These are phyloP conservation scores for Acrocephalus scirpaceus DNA, from an alignment of 2,797 vertebrate species.

Conservation along the genomic window DNA sequence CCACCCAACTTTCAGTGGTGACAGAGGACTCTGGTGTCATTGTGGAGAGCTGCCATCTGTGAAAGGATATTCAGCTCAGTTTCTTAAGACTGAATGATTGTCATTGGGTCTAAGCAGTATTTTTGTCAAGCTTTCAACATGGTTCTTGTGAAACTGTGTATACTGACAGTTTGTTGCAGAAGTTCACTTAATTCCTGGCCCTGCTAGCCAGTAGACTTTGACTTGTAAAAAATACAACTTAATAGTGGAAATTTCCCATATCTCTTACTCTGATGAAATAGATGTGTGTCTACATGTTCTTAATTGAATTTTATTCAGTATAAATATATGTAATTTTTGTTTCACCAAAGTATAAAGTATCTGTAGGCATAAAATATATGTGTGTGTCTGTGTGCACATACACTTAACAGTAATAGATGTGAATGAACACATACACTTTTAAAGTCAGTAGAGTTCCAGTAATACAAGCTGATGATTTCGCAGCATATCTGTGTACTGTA, in stretches of 20 bases:
- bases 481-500: neutral
- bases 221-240: neutral
- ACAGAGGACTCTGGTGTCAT: slow-evolving; percentile 15
- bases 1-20: neutral
- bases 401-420: neutral
- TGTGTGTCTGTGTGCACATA: neutral
- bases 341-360: neutral
- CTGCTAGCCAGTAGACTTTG: neutral
- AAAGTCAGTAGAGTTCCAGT: neutral
- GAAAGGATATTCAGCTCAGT: slow-evolving; percentile 25
- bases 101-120: slow-evolving; percentile 18
- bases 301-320: neutral
- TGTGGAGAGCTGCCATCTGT: slow-evolving; percentile 16
- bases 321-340: neutral
- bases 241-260: neutral
- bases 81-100: slow-evolving; percentile 56
- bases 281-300: neutral
- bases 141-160: slow-evolving; percentile 16
- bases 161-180: slow-evolving; percentile 35
- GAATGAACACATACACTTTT: neutral
- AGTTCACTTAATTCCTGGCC: neutral
- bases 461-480: neutral
- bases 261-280: neutral
- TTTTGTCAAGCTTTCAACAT: slow-evolving; percentile 51
- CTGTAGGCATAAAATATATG: neutral